These are phyloP conservation scores for Paedocypris micromegethes DNA, from an alignment of 2,797 vertebrate species.

Conservation along the genomic window DNA sequence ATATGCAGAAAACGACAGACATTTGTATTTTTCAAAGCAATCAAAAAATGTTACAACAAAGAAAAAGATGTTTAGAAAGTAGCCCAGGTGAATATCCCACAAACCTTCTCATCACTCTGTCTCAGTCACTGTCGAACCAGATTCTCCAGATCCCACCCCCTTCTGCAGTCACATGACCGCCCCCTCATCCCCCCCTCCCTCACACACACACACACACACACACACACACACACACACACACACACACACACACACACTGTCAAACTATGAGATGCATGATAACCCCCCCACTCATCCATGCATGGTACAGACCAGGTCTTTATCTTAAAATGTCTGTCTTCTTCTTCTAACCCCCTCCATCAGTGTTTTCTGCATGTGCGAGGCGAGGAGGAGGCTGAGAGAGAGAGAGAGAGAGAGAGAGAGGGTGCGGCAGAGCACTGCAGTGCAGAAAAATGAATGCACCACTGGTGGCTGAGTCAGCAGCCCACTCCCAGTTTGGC, in stretches of 20 bases:
- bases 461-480: conserved; percentile 75
- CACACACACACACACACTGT: not conserved
- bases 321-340: conserved; percentile 43
- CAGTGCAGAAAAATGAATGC: conserved; percentile 81
- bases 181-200: not conserved
- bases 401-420: conserved; percentile 44
- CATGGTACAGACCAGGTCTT: conserved; percentile 36
- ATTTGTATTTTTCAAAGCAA: no score
- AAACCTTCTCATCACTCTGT: conserved; percentile 20
- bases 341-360: not conserved
- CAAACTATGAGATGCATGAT: conserved; percentile 13
- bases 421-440: conserved; percentile 66
- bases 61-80: no score
- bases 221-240: not conserved
- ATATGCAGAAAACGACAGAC: no score
- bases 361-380: conserved; percentile 35
- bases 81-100: no score
- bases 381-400: conserved; percentile 41
- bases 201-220: not conserved
- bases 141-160: conserved; percentile 27
- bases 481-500: conserved; percentile 69
- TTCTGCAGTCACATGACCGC: conserved; percentile 34
- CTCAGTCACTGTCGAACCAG: conserved; percentile 33
- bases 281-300: conserved; percentile 26
- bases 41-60: no score